Evolutionary conservation across 2,888 invertebrate species (phyloP).

Genomic region (Sminthurinus aureus): DNA sequence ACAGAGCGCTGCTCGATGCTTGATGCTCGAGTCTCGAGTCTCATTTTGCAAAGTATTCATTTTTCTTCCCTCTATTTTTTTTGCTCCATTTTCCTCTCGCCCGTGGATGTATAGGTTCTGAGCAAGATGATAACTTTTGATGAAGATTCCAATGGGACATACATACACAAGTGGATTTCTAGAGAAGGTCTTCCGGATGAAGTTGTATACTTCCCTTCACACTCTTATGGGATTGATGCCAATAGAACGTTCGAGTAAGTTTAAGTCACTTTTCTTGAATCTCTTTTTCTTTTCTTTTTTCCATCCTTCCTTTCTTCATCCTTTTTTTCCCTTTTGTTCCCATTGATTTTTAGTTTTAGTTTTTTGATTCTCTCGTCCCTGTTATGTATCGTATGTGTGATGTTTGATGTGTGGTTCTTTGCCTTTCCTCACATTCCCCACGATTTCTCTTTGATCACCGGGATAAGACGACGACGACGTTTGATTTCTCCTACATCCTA

Average conservation of each 20-base stretch:
- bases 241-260: slow-evolving; percentile 88
- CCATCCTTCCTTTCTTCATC: not conserved
- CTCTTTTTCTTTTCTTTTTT: not conserved
- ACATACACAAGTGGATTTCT: slow-evolving; percentile 83
- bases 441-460: not conserved
- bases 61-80: slow-evolving; percentile 30
- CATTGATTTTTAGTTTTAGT: slow-evolving; percentile 5
- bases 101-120: slow-evolving; percentile 69
- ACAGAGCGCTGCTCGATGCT: not conserved
- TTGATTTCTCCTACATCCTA: too few relatives aligned
- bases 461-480: too few relatives aligned
- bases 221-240: slow-evolving; percentile 91
- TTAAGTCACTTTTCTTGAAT: slow-evolving; percentile 14
- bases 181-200: slow-evolving; percentile 86
- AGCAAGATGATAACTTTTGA: slow-evolving; percentile 88
- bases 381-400: too few relatives aligned
- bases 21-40: too few relatives aligned
- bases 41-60: slow-evolving; percentile 6
- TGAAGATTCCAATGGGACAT: slow-evolving; percentile 83
- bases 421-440: not conserved
- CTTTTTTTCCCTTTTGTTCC: not conserved
- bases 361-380: not conserved
- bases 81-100: too few relatives aligned
- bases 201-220: slow-evolving; percentile 84
- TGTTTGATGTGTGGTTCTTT: not conserved